phyloP scores from a whole-genome alignment of 2,797 vertebrate genomes.

The Steatocranus sp. region DNA sequence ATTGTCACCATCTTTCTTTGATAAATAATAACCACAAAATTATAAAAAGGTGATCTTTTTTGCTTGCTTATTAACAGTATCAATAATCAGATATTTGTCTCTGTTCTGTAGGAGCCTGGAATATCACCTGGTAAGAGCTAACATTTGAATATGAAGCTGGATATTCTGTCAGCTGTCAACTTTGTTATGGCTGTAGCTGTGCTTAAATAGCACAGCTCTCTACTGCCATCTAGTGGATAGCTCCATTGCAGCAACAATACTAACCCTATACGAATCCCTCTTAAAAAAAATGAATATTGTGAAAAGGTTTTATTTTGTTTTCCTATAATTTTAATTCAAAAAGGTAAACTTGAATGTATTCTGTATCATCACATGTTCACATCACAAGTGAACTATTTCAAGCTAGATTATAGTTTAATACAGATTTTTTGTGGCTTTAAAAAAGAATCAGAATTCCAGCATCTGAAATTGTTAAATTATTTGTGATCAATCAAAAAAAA shows the following conservation, averaged over 20 bases:
- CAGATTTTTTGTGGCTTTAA: neutral
- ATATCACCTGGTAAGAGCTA: constrained; percentile 72
- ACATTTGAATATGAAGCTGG: neutral
- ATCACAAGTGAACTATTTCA: neutral
- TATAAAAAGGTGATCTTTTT: neutral
- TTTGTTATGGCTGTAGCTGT: neutral
- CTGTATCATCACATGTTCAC: neutral
- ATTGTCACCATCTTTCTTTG: neutral
- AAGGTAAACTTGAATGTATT: neutral
- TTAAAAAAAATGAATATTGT: neutral
- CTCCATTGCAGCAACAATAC: neutral
- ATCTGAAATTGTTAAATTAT: neutral
- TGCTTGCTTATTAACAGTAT: neutral
- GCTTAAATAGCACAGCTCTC: constrained; percentile 21
- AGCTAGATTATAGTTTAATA: neutral
- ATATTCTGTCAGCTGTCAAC: neutral
- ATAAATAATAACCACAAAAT: neutral
- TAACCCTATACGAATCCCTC: neutral
- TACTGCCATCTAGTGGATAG: constrained; percentile 71
- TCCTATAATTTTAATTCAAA: neutral
- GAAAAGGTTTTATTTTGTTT: neutral
- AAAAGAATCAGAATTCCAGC: neutral
- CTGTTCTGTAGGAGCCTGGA: constrained; percentile 70
- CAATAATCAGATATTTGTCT: neutral
- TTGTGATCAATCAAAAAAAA: neutral